Conservation (phyloP, 2,113 vertebrate genomes). For the Mus pahari region DNA sequence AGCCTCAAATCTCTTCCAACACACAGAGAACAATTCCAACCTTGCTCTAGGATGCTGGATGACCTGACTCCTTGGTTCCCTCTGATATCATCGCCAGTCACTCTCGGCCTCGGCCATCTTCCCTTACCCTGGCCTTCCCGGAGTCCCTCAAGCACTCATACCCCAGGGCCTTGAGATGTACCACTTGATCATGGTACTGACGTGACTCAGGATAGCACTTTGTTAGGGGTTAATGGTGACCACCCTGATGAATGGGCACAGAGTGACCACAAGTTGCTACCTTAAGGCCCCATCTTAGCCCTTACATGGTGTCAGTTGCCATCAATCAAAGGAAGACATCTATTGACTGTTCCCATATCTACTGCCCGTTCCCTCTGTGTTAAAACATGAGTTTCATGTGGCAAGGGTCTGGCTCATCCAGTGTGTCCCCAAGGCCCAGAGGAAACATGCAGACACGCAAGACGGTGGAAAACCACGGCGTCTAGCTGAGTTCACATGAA, state of each 20-base stretch:
- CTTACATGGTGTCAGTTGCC: accelerated
- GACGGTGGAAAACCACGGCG: accelerated
- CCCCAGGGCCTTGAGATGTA: neutral
- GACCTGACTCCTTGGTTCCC: neutral
- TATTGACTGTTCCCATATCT: neutral
- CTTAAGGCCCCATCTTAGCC: neutral
- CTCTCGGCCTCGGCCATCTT: accelerated
- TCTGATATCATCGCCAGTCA: neutral
- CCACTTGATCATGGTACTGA: neutral
- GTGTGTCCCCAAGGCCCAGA: neutral
- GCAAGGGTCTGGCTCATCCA: neutral
- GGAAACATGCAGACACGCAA: neutral
- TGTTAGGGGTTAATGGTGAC: neutral
- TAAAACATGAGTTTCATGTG: too few species aligned
- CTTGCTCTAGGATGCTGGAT: too few species aligned
- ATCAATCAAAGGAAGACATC: neutral
- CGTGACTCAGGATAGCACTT: neutral
- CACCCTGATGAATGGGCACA: too few species aligned
- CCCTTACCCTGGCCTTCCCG: neutral
- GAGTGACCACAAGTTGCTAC: neutral
- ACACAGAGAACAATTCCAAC: neutral
- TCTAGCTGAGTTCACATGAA: neutral
- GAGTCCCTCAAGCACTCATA: neutral
- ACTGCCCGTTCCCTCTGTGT: neutral
- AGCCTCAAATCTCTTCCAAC: neutral